phyloP scores from a whole-genome alignment of 2,888 invertebrate genomes.

The Athripsodes cinereus region DNA sequence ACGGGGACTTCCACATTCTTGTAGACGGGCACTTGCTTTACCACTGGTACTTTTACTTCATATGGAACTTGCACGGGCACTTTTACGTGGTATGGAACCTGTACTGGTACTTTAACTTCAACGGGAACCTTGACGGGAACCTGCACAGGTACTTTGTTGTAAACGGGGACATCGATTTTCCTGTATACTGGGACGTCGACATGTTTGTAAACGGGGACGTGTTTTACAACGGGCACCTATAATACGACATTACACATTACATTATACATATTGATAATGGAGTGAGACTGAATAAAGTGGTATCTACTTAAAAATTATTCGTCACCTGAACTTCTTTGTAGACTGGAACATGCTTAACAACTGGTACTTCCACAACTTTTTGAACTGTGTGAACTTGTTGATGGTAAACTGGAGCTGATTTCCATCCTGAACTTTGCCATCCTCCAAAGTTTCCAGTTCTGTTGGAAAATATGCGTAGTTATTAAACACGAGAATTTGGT shows the following conservation, averaged over 20 bases:
- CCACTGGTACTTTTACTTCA: constrained; percentile 12
- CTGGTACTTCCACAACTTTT: constrained; percentile 4
- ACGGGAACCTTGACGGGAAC: constrained; percentile 10
- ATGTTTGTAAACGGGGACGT: constrained; percentile 12
- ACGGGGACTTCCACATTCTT: constrained; percentile 10
- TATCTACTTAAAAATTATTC: neutral
- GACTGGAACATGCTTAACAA: constrained; percentile 12
- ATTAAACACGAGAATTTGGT: no score
- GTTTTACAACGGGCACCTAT: constrained; percentile 13
- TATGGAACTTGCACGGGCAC: constrained; percentile 7
- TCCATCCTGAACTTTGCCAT: neutral
- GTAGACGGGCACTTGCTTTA: constrained; percentile 11
- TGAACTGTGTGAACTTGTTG: constrained; percentile 2
- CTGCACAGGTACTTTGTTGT: constrained; percentile 8
- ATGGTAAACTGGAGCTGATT: neutral
- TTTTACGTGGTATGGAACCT: constrained; percentile 3
- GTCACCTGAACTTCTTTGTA: constrained; percentile 14
- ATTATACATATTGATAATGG: neutral
- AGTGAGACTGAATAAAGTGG: neutral
- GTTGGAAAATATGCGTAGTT: no score
- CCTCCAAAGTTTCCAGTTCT: neutral
- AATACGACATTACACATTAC: neutral
- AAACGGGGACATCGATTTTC: constrained; percentile 6
- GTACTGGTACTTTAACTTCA: neutral
- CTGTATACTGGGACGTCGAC: constrained; percentile 10